Conservation (phyloP, 1,140 invertebrate species). For the Papilio aristodemus region DNA sequence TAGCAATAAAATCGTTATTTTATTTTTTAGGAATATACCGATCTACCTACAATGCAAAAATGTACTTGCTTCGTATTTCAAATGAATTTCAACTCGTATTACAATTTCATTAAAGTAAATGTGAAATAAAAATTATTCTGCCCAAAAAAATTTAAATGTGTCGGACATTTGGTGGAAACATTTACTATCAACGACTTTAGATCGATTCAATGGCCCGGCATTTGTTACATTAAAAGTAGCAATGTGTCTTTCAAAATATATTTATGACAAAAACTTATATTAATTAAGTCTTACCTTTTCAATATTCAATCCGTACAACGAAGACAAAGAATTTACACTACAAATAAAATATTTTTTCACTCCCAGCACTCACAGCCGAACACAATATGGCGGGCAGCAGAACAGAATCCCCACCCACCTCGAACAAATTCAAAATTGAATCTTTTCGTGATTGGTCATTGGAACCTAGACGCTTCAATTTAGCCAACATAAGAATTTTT, state of each 20-base stretch:
- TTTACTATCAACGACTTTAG: slow-evolving; percentile 41
- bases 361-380: slow-evolving; percentile 73
- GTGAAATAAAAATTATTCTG: slow-evolving; percentile 5
- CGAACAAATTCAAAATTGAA: slow-evolving; percentile 75
- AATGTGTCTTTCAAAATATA: slow-evolving; percentile 32
- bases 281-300: slow-evolving; percentile 63
- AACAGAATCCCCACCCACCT: slow-evolving; percentile 72
- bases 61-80: not conserved
- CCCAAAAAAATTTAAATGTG: slow-evolving; percentile 22
- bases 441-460: slow-evolving; percentile 63
- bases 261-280: slow-evolving; percentile 66
- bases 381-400: slow-evolving; percentile 78
- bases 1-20: not conserved
- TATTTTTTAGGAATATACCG: not conserved
- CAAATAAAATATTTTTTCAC: slow-evolving; percentile 64
- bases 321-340: slow-evolving; percentile 71
- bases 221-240: slow-evolving; percentile 15
- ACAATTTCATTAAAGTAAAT: not conserved
- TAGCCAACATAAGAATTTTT: slow-evolving; percentile 47
- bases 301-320: slow-evolving; percentile 67
- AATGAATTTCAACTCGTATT: not conserved
- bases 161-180: slow-evolving; percentile 40
- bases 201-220: slow-evolving; percentile 38
- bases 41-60: slow-evolving; percentile 35
- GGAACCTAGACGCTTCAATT: slow-evolving; percentile 64